Percentiles rank a stretch among this genome's conserved stretches.
Conservation (phyloP, 2,888 invertebrate species). For the Lasioglossum calceatum region DNA sequence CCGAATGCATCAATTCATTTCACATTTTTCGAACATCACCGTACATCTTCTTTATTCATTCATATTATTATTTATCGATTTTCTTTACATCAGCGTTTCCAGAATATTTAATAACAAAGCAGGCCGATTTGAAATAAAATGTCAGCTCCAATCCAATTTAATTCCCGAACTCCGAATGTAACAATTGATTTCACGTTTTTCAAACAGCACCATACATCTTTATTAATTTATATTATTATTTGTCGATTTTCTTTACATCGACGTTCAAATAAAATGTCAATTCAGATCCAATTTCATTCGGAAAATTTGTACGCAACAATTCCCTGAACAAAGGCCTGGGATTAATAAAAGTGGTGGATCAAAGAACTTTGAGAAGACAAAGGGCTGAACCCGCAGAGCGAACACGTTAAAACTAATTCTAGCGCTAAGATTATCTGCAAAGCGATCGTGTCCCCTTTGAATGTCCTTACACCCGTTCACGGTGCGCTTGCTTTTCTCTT, state of each 20-base stretch:
- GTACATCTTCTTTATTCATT: neutral
- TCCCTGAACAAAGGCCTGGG: neutral
- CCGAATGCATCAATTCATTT: neutral
- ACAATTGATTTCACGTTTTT: neutral
- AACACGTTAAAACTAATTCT: neutral
- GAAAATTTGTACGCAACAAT: neutral
- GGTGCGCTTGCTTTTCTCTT: constrained; percentile 42
- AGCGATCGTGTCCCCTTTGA: constrained; percentile 15
- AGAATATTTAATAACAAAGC: neutral
- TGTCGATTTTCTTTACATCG: neutral
- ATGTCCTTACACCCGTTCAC: constrained; percentile 26
- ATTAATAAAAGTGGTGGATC: neutral
- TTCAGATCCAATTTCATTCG: neutral
- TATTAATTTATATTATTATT: neutral
- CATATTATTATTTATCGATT: neutral
- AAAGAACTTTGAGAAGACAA: neutral
- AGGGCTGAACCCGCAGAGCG: neutral
- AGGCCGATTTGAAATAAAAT: neutral
- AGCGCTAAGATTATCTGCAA: constrained; percentile 3
- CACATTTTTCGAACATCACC: neutral
- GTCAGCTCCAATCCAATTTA: neutral
- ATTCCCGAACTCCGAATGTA: neutral
- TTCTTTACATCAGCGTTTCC: neutral
- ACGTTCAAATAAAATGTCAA: neutral
- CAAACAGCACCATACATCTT: neutral